phyloP scores from a whole-genome alignment of 2,113 vertebrate genomes.

The Syngnathoides biaculeatus region DNA sequence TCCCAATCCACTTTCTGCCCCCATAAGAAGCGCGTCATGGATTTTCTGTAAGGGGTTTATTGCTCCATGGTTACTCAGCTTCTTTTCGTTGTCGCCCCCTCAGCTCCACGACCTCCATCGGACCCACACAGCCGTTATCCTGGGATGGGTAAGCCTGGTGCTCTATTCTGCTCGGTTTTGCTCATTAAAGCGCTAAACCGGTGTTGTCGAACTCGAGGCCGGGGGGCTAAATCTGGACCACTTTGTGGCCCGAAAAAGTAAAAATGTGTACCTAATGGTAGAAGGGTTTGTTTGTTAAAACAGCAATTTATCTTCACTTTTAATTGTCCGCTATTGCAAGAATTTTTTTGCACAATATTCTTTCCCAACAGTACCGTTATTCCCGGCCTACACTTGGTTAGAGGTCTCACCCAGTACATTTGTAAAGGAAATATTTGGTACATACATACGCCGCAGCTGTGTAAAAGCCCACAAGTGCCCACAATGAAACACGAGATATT shows the following conservation, averaged over 20 bases:
- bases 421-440: no score
- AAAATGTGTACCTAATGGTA: no score
- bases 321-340: background rate
- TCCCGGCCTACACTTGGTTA: no score
- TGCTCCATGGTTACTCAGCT: background rate
- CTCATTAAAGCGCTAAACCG: background rate
- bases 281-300: no score
- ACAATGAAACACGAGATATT: no score
- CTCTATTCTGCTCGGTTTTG: background rate
- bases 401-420: no score
- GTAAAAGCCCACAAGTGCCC: no score
- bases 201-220: no score
- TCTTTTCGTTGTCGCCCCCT: constrained; percentile 25
- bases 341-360: background rate
- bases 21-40: constrained; percentile 1
- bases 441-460: no score
- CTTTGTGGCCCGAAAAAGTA: no score
- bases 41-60: background rate
- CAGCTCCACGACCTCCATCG: constrained; percentile 75
- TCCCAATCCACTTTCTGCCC: background rate
- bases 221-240: no score
- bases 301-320: no score
- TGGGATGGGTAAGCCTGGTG: constrained; percentile 49
- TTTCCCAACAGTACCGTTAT: background rate
- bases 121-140: constrained; percentile 80